Evolutionary conservation across 2,888 invertebrate species (phyloP).

Genomic region (Plebejus melissa): DNA sequence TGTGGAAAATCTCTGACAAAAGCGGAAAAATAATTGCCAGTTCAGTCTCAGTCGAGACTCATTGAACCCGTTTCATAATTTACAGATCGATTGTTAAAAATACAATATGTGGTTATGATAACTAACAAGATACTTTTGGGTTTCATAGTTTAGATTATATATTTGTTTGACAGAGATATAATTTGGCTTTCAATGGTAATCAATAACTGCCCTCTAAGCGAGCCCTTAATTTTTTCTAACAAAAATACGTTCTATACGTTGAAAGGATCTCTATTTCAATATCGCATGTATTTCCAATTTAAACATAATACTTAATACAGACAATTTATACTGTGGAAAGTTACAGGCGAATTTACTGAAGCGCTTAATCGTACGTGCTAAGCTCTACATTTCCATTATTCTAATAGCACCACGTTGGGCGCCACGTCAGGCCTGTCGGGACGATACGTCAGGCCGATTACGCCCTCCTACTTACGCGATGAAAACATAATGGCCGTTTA

Average conservation of each 20-base stretch:
- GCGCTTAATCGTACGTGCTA: constrained; percentile 21
- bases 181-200: too few species aligned
- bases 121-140: not conserved
- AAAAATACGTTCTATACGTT: not conserved
- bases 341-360: constrained; percentile 14
- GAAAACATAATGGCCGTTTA: constrained; percentile 19
- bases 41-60: not conserved
- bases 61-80: not conserved
- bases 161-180: too few species aligned
- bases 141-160: too few species aligned
- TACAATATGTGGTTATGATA: not conserved
- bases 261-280: not conserved
- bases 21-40: constrained; percentile 10
- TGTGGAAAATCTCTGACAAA: not conserved
- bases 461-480: constrained; percentile 10
- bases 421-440: not conserved
- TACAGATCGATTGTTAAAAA: not conserved
- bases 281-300: not conserved
- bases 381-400: constrained; percentile 23
- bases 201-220: too few species aligned
- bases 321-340: not conserved
- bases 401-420: constrained; percentile 6
- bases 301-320: not conserved
- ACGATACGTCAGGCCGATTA: constrained; percentile 1
- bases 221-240: too few species aligned